Base-by-base conservation (phyloP, 2,113 vertebrate genomes). In the Gallinago undulata region DNA sequence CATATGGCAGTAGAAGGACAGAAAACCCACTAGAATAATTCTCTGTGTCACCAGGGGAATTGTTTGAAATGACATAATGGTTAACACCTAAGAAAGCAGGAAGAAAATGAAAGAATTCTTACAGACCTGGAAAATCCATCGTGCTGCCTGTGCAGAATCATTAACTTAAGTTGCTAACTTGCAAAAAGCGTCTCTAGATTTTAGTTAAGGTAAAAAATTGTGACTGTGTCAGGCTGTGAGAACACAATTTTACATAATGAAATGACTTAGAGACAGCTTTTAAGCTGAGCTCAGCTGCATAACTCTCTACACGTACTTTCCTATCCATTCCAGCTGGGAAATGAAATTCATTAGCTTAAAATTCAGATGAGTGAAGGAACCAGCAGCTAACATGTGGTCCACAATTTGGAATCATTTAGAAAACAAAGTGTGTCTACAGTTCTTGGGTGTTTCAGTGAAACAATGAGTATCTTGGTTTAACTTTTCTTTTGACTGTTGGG, bases 1-100 rank as follows among this genome's bases (percentile, higher is more conserved):
- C 84, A 94, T 96, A 90, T 94, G 90, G 83, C 63, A 69, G 57
- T 18, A 24, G 30, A 88, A 94, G 63, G 70, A 82, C 22, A 76
- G 47, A 94, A 93, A 95, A 84, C 48, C 25, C 73, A 76, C 68
- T 17, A 89, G 77, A 87, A 91, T 91, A 95, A 87, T 85, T 89
- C 43, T 87, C 30, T 76, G 0, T 81, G 19, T 48, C 67, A 89
- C 17, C 35, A 73, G n/a, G 30, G 33, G 37, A 21, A 70, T 83
- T 83, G 41, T 51, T 88, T 77, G 67, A 90, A 94, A 66, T 35
- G 7, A 47, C 59, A n/a, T 59, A 90, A 85, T 27, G 1, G 16
- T 51, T 96, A 85, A 91, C 75, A 93, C 33, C 59, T 80, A 85
- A 91, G 47, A 72, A 81, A 7, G 25, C 16, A 90, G 16, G 21